phyloP scores from a whole-genome alignment of 1,140 invertebrate genomes.

The Onthophagus taurus region DNA sequence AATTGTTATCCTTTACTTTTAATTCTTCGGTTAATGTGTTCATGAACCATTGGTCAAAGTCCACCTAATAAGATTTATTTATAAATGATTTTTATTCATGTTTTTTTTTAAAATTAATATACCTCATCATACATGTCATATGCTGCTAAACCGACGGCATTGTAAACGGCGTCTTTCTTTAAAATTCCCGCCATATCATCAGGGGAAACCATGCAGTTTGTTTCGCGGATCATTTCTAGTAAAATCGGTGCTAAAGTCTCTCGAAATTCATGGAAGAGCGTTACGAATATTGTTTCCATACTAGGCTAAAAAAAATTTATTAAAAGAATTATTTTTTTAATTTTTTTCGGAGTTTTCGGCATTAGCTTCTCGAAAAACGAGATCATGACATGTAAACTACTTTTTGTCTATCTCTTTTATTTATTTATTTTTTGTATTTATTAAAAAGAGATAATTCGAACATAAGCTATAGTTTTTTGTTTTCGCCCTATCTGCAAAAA shows the following conservation, averaged over 20 bases:
- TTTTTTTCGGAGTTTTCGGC: neutral
- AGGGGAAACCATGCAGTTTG: constrained; percentile 50
- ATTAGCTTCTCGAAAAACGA: too few species aligned
- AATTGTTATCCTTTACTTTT: constrained; percentile 71
- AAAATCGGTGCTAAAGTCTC: constrained; percentile 61
- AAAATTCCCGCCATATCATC: constrained; percentile 68
- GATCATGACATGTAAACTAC: too few species aligned
- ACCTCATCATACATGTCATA: constrained; percentile 90
- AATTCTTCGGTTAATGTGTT: constrained; percentile 73
- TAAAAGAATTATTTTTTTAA: neutral
- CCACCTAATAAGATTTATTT: constrained; percentile 46
- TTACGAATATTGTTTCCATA: constrained; percentile 75
- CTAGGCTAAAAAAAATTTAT: constrained; percentile 55
- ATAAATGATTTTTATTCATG: neutral
- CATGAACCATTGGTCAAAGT: constrained; percentile 91
- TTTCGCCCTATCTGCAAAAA: too few species aligned
- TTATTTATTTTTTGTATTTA: too few species aligned
- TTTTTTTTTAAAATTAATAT: constrained; percentile 23
- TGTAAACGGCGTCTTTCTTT: constrained; percentile 90
- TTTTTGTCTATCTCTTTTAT: too few species aligned
- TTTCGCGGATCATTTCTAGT: constrained; percentile 59
- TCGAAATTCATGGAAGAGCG: constrained; percentile 73
- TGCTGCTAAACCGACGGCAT: constrained; percentile 80
- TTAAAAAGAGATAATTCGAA: too few species aligned
- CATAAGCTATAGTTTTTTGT: too few species aligned